Percentiles rank a stretch among this genome's conserved stretches.
phyloP scores from a whole-genome alignment of 1,140 invertebrate species.

The Meteorus sp. region DNA sequence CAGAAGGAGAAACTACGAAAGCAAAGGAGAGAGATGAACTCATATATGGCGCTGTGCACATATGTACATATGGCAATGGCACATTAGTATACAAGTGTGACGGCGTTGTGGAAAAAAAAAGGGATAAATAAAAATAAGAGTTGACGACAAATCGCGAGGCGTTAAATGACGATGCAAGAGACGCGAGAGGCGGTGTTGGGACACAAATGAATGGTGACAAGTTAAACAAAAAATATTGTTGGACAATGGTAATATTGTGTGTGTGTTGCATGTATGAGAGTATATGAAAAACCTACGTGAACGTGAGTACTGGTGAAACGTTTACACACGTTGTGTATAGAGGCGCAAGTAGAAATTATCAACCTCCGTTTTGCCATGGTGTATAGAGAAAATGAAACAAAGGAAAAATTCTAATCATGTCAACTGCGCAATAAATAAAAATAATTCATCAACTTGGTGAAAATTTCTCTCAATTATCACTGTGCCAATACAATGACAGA shows the following conservation, averaged over 20 bases:
- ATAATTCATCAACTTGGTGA: background rate
- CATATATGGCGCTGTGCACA: background rate
- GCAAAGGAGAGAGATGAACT: background rate
- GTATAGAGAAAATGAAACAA: too few relatives aligned
- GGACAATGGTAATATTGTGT: constrained; percentile 33
- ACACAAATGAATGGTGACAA: constrained; percentile 41
- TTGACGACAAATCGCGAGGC: constrained; percentile 28
- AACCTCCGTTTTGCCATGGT: background rate
- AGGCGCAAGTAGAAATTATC: background rate
- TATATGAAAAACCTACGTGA: constrained; percentile 14
- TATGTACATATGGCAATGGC: background rate
- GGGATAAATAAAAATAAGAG: constrained; percentile 17
- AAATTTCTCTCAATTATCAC: too few relatives aligned
- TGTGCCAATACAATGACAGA: too few relatives aligned
- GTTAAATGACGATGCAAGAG: constrained; percentile 24
- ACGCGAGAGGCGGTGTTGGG: background rate
- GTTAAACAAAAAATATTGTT: constrained; percentile 37
- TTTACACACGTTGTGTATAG: background rate
- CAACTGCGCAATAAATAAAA: background rate
- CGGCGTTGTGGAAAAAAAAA: constrained; percentile 20
- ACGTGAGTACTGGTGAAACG: background rate
- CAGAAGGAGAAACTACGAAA: background rate
- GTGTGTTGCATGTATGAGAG: background rate
- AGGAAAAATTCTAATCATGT: background rate
- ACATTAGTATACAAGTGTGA: too few relatives aligned